These are phyloP conservation scores for Heptranchias perlo DNA, from an alignment of 2,113 vertebrate species.

Conservation along the genomic window DNA sequence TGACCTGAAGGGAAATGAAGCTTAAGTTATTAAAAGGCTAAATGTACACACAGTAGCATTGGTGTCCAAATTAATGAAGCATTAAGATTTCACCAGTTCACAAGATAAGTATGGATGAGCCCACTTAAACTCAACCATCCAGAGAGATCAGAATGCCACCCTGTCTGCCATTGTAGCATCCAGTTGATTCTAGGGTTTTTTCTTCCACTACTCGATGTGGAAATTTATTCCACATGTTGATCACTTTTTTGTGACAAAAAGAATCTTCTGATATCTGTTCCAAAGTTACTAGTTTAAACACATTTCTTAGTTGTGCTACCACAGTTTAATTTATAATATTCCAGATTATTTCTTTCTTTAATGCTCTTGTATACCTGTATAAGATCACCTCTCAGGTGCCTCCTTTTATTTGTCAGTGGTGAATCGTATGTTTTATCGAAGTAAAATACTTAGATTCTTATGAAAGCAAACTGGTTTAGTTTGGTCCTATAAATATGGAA, in stretches of 20 bases:
- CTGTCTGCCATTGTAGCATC: not conserved
- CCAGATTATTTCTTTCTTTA: not conserved
- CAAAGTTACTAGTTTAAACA: not conserved
- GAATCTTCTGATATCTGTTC: not conserved
- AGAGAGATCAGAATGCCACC: too few species aligned
- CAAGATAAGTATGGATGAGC: not conserved
- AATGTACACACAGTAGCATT: not conserved
- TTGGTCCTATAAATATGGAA: too few species aligned
- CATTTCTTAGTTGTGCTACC: not conserved
- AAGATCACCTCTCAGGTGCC: not conserved
- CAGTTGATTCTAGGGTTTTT: not conserved
- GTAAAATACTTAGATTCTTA: not conserved
- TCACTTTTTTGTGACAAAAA: not conserved
- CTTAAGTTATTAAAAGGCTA: not conserved
- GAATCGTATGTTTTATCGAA: not conserved
- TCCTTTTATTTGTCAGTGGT: not conserved
- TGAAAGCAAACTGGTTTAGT: too few species aligned
- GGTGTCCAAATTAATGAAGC: not conserved
- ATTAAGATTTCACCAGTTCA: not conserved
- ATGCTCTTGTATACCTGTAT: not conserved
- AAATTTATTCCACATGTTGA: not conserved
- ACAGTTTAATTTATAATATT: too few species aligned
- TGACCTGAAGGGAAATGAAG: not conserved
- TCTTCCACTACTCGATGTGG: not conserved
- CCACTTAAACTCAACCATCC: not conserved